Percentiles rank a stretch among this genome's conserved stretches.
Evolutionary conservation across 2,888 invertebrate genomes (phyloP).

Genomic region (Dendrolimus pini): DNA sequence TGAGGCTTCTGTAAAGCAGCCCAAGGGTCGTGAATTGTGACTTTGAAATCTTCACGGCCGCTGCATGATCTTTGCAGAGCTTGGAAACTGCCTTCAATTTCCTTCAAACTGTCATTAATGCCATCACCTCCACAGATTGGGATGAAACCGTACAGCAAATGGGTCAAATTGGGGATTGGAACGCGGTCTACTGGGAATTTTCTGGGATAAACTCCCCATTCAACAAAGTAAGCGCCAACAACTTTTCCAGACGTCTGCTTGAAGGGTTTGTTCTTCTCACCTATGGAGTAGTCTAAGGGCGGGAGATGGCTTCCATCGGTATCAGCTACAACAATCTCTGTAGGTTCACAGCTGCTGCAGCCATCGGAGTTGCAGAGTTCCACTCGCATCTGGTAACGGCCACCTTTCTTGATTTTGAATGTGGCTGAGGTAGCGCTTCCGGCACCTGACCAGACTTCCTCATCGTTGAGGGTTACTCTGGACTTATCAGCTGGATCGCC

Average conservation of each 20-base stretch:
- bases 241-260: slow-evolving; percentile 70
- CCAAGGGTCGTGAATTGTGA: slow-evolving; percentile 69
- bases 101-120: slow-evolving; percentile 70
- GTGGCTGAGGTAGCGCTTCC: slow-evolving; percentile 50
- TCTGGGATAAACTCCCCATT: slow-evolving; percentile 70
- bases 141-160: slow-evolving; percentile 65
- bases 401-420: slow-evolving; percentile 65
- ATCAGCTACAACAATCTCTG: slow-evolving; percentile 64
- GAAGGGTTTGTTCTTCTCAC: slow-evolving; percentile 63
- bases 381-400: slow-evolving; percentile 59
- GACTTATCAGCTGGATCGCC: slow-evolving; percentile 58
- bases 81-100: slow-evolving; percentile 70
- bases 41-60: slow-evolving; percentile 67
- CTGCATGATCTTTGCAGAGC: slow-evolving; percentile 66
- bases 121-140: slow-evolving; percentile 71
- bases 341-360: slow-evolving; percentile 55
- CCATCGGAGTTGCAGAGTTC: slow-evolving; percentile 64
- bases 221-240: slow-evolving; percentile 64
- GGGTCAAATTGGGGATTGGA: slow-evolving; percentile 63
- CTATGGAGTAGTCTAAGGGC: slow-evolving; percentile 52
- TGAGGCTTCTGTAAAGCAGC: slow-evolving; percentile 69
- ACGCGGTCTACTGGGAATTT: slow-evolving; percentile 64
- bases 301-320: slow-evolving; percentile 70
- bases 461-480: slow-evolving; percentile 47
- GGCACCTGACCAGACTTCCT: slow-evolving; percentile 57